Base-by-base conservation (phyloP, 2,888 invertebrate species). In the Epiblema foenella region DNA sequence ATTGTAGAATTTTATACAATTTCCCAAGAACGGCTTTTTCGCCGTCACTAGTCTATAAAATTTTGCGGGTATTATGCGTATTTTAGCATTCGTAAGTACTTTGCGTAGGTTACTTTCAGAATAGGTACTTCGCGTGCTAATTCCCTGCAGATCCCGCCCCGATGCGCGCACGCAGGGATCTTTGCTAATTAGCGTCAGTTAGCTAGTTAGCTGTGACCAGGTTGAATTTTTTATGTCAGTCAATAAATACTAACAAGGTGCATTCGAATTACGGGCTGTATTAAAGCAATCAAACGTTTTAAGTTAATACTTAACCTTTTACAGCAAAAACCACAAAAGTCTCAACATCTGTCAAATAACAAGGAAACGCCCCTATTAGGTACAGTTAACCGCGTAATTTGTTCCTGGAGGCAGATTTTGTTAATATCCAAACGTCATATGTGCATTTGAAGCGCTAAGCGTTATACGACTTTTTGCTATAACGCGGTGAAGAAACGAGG, bases 261-360 rank as follows among this genome's bases (percentile, higher is more conserved):
- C 51, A 51, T 71, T 67, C 39, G 60, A 71, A 71, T 66, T 66
- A 60, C n/a, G 54, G 67, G 49, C 51, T 18, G 57, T 71, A 57
- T 39, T 56, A 37, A 71, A 57, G 54, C 62, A 62, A 71, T 71
- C 66, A 57, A 66, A 51, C 56, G 39, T 37, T 69, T 72, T 71
- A 29, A 49, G 66, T 73, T 74, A n/a, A n/a, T n/a, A 68, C 60
- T 60, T 68, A 71, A 66, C 68, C 68, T 60, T 67, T 67, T 62
- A 72, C 66, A 72, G 72, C 73, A 69, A 75, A 75, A 73, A 74
- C 64, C 69, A 57, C 69, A 73, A 74, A 74, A 65, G 69, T 71
- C 75, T 77, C 77, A 81, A 77, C 88, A 89, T 83, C 87, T 88
- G 88, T 86, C 84, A 83, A 79, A 81, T 77, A 77, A 78, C 69